These are phyloP conservation scores for Conops quadrifasciatus DNA, from an alignment of 2,888 invertebrate genomes.

Conservation along the genomic window DNA sequence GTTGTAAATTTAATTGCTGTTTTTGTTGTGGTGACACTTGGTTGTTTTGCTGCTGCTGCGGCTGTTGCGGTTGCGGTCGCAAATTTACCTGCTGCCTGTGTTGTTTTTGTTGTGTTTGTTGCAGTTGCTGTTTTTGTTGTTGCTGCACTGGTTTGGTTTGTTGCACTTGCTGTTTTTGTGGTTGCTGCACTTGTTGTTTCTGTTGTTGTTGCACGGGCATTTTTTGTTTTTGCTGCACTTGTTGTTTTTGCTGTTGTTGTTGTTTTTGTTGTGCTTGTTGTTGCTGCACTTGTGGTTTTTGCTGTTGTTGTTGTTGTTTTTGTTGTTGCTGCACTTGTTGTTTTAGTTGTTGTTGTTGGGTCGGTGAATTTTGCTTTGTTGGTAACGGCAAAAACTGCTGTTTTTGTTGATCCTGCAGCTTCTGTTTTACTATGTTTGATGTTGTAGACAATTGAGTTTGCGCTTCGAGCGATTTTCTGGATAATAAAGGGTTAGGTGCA, in stretches of 20 bases:
- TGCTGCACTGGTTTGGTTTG: neutral
- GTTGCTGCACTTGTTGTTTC: neutral
- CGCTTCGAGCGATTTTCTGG: neutral
- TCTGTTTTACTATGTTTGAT: conserved; percentile 6
- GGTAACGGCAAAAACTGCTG: neutral
- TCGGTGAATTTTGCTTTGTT: neutral
- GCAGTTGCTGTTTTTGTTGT: conserved; percentile 13
- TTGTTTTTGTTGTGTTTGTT: neutral
- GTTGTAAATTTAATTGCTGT: neutral
- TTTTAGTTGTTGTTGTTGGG: neutral
- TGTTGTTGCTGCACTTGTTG: neutral
- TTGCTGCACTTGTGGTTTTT: too few relatives aligned
- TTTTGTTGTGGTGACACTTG: neutral
- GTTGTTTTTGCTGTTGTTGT: neutral
- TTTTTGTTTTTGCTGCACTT: neutral
- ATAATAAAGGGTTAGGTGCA: neutral
- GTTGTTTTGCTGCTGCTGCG: neutral
- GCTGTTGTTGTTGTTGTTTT: neutral
- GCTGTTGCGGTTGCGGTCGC: neutral
- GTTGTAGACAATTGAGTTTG: neutral
- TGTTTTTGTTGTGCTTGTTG: neutral
- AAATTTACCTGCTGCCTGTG: neutral
- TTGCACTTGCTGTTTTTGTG: neutral
- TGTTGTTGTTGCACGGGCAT: neutral
- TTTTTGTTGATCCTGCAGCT: neutral